phyloP scores from a whole-genome alignment of 2,888 invertebrate genomes.

The Troides helena region DNA sequence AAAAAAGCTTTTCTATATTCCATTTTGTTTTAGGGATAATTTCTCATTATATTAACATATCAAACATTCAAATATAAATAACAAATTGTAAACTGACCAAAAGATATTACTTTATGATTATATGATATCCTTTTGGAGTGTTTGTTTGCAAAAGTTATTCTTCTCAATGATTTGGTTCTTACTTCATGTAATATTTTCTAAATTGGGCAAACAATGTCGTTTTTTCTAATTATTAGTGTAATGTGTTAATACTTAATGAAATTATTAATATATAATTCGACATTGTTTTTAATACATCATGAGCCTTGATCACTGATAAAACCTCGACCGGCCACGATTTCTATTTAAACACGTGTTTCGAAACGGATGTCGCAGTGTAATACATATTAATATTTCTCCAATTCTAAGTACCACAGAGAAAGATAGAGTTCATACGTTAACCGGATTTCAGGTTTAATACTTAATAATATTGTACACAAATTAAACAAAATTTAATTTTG shows the following conservation, averaged over 20 bases:
- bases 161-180: no score
- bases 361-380: background rate
- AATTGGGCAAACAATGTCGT: background rate
- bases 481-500: no score
- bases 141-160: background rate
- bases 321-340: background rate
- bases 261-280: background rate
- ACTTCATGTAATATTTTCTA: no score
- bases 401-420: background rate
- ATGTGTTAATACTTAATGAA: background rate
- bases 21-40: background rate
- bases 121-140: background rate
- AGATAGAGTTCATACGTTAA: no score
- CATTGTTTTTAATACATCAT: background rate
- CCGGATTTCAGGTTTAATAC: no score
- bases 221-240: background rate
- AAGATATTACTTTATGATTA: no score
- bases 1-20: background rate
- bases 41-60: background rate
- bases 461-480: no score
- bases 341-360: conserved; percentile 10
- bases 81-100: no score
- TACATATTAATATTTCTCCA: background rate
- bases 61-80: no score
- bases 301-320: background rate